Evolutionary conservation across 2,888 invertebrate species (phyloP).

Genomic region (Tetanocera ferruginea): DNA sequence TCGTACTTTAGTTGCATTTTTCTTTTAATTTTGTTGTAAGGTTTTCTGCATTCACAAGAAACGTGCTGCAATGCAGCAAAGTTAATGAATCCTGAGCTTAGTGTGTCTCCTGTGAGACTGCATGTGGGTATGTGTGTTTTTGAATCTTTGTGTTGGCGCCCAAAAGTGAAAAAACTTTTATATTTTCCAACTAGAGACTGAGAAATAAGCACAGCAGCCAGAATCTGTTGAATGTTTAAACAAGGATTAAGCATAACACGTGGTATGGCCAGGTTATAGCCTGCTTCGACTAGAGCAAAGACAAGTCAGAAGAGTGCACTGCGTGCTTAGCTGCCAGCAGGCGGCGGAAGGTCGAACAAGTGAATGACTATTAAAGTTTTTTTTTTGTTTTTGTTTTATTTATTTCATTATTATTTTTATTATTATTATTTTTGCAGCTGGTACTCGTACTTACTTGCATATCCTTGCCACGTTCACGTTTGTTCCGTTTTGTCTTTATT

Average conservation of each 20-base stretch:
- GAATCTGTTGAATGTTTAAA: constrained; percentile 44
- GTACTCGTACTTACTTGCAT: constrained; percentile 31
- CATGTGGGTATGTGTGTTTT: background rate
- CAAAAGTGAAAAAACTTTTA: constrained; percentile 44
- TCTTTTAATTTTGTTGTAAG: background rate
- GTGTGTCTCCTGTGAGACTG: background rate
- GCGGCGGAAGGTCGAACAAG: background rate
- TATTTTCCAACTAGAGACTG: constrained; percentile 51
- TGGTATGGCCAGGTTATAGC: constrained; percentile 45
- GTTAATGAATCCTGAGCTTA: constrained; percentile 6
- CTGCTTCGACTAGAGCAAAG: constrained; percentile 19
- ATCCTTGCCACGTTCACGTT: background rate
- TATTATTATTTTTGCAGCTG: background rate
- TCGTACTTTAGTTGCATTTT: too few relatives aligned
- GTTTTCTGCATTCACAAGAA: background rate
- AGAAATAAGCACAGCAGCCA: constrained; percentile 49
- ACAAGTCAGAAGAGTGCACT: background rate
- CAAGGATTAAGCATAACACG: constrained; percentile 43
- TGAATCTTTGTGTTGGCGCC: constrained; percentile 18
- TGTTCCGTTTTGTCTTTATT: constrained; percentile 44
- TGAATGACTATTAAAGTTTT: constrained; percentile 8
- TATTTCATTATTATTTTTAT: constrained; percentile 40
- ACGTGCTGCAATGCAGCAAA: constrained; percentile 10
- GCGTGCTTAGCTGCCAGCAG: background rate
- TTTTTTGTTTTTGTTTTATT: constrained; percentile 36